A percentile compares a stretch with the other conserved stretches of the same genome.
These are phyloP conservation scores for Amaurobius ferox DNA, from an alignment of 2,888 invertebrate genomes.

Conservation along the genomic window DNA sequence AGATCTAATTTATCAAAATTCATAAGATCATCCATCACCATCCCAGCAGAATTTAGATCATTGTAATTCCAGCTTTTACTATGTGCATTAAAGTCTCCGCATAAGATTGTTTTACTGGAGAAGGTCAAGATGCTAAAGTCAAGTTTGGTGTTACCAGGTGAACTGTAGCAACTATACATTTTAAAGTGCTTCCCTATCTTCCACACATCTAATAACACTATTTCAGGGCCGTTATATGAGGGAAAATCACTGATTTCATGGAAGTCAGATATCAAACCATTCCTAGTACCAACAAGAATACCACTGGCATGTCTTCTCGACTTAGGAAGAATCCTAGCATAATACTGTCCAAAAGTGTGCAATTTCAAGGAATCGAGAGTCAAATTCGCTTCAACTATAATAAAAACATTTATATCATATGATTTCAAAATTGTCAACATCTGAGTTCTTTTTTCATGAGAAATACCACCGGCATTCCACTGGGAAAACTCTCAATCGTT, in stretches of 20 bases:
- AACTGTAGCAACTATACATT: constrained; percentile 10
- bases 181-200: constrained; percentile 9
- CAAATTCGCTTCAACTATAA: neutral
- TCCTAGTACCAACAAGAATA: neutral
- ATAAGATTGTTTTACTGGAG: neutral
- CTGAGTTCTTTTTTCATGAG: neutral
- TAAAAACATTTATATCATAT: neutral
- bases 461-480: neutral
- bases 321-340: neutral
- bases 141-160: constrained; percentile 12
- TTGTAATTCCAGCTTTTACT: constrained; percentile 13
- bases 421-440: neutral
- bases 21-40: constrained; percentile 12
- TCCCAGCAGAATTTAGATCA: neutral
- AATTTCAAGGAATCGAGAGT: neutral
- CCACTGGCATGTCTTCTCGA: neutral
- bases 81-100: constrained; percentile 25
- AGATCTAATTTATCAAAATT: constrained; percentile 31
- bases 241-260: neutral
- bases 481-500: neutral
- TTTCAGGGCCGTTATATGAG: constrained; percentile 1
- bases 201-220: constrained; percentile 14
- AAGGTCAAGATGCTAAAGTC: neutral
- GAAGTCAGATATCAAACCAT: neutral
- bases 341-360: neutral